Evolutionary conservation across 2,113 vertebrate genomes (phyloP), one percentile per base, ranked within the genome.

Genomic region (Datnioides undecimradiatus): DNA sequence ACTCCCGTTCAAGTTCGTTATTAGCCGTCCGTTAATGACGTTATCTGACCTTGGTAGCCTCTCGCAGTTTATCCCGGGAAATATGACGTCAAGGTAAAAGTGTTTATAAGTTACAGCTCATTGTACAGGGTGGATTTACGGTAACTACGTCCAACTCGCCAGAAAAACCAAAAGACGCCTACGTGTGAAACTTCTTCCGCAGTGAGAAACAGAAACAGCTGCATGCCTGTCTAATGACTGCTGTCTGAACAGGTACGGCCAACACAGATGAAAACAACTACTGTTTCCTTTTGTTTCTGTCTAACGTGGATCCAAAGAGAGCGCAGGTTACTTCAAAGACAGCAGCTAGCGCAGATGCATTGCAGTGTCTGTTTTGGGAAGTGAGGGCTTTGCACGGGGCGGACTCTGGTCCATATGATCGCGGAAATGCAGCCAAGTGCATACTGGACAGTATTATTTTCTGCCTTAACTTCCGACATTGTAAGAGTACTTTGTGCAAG

Each of bases 381-480:
- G 77, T 78, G 64, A 13, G 17, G 9, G 14, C 16, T 58, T 54
- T 21, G 51, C 25, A 23, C 14, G 27, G 62, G 55, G 76, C 38
- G 45, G 83, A 36, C 25, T 65, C 23, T 31, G 4, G 21, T 41
- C 3, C 2, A 51, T 10, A 54, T 36, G 33, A 51, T 11, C 25
- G 74, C 84, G 87, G 87, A 89, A 82, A 75, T 55, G 12, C 3
- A 45, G 8, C 8, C 1, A 45, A 48, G 5, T 21, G 49, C 27
- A 19, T 6, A 58, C 21, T 31, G 0, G 25, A 58, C 51, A 48
- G 48, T 38, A 73, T 73, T 16, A 1, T 3, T 34, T 5, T 69
- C 6, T 38, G 40, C 0, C 33, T 54, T 8, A 62, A 43, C 65
- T n/a, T 69, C 74, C 13, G 33, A 11, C 57, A 21, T 3, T 34